These are phyloP conservation scores for Steinernema hermaphroditum DNA, from an alignment of 2,888 invertebrate species.

Conservation along the genomic window DNA sequence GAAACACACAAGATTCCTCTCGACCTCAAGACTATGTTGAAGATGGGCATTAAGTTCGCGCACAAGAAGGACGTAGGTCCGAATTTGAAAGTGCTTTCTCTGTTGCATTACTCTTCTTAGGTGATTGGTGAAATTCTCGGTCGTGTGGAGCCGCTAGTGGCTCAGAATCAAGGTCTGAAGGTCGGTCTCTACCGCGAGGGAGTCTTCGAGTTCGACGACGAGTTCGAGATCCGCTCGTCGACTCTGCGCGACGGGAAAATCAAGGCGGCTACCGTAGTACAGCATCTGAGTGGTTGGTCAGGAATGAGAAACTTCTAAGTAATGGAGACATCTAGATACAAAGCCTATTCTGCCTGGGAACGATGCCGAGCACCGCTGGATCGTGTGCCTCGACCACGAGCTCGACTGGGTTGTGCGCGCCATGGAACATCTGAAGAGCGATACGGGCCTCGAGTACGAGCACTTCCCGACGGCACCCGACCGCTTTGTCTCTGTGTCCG, in stretches of 20 bases:
- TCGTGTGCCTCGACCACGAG: conserved; percentile 48
- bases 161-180: conserved; percentile 47
- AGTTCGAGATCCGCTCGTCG: background rate
- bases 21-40: conserved; percentile 31
- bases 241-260: background rate
- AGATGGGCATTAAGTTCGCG: background rate
- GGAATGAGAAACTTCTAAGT: background rate
- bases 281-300: conserved; percentile 5
- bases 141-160: conserved; percentile 49
- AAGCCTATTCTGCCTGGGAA: background rate
- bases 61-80: background rate
- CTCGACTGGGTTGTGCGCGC: conserved; percentile 44
- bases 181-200: conserved; percentile 49
- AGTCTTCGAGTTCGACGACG: background rate
- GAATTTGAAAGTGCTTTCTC: background rate
- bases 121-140: conserved; percentile 52
- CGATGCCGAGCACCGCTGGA: conserved; percentile 42
- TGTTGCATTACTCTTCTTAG: conserved; percentile 31
- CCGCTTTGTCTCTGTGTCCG: conserved; percentile 50
- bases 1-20: conserved; percentile 55
- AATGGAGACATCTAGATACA: background rate
- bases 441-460: conserved; percentile 46
- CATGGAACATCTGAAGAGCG: conserved; percentile 43
- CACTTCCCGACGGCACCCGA: conserved; percentile 47
- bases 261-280: background rate